phyloP scores from a whole-genome alignment of 2,888 invertebrate genomes.

The Argynnis bischoffii region DNA sequence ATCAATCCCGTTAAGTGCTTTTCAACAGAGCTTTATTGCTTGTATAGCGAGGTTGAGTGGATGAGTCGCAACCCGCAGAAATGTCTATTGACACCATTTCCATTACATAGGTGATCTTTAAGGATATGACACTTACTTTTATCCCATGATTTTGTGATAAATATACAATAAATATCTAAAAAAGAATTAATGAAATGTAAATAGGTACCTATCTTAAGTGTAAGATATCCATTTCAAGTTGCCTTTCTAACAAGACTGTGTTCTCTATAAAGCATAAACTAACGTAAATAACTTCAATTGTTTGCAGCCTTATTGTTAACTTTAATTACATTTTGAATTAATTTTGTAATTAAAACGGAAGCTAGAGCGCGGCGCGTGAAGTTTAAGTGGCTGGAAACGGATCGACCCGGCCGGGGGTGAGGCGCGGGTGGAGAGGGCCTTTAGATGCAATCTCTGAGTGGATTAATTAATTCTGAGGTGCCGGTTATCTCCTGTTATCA shows the following conservation, averaged over 20 bases:
- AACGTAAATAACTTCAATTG: constrained; percentile 84
- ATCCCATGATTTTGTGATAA: constrained; percentile 1
- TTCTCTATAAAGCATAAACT: constrained; percentile 69
- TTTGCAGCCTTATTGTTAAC: constrained; percentile 83
- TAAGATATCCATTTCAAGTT: constrained; percentile 37
- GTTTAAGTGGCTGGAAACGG: constrained; percentile 82
- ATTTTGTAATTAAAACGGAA: constrained; percentile 84
- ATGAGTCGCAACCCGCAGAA: constrained; percentile 51
- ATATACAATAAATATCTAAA: not conserved
- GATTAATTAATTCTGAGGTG: constrained; percentile 83
- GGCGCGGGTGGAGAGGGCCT: constrained; percentile 49
- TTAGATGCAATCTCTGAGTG: constrained; percentile 82
- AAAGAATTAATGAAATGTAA: not conserved
- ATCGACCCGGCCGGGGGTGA: constrained; percentile 65
- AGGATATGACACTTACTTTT: constrained; percentile 14
- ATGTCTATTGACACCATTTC: constrained; percentile 43
- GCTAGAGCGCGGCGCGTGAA: constrained; percentile 82
- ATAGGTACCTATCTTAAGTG: not conserved
- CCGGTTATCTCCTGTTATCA: constrained; percentile 81
- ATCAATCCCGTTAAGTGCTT: constrained; percentile 81
- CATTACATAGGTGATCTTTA: constrained; percentile 32
- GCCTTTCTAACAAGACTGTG: constrained; percentile 61
- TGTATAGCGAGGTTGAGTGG: constrained; percentile 66
- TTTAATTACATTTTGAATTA: constrained; percentile 84
- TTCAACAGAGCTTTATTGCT: constrained; percentile 79